A percentile compares a stretch with the other conserved stretches of the same genome.
Evolutionary conservation across 2,113 vertebrate species (phyloP).

Genomic region (Falcunculus frontatus): DNA sequence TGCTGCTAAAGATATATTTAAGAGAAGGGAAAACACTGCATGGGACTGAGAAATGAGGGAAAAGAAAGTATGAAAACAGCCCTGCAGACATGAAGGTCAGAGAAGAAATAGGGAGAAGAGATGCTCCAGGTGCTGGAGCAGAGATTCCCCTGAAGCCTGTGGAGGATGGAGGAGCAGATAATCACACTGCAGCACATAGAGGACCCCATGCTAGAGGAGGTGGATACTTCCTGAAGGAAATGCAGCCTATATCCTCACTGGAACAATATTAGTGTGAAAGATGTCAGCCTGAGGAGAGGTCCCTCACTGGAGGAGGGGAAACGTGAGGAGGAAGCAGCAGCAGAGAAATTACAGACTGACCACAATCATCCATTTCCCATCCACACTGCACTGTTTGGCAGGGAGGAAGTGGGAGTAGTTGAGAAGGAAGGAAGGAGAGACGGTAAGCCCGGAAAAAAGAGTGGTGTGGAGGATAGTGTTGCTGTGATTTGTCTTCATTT

Average conservation of each 20-base stretch:
- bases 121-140: background rate
- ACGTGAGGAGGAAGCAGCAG: background rate
- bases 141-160: background rate
- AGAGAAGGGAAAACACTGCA: background rate
- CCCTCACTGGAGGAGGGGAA: background rate
- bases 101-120: background rate
- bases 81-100: background rate
- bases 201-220: fast-evolving
- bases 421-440: background rate
- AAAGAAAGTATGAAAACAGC: background rate
- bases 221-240: background rate
- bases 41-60: background rate
- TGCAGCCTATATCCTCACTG: background rate
- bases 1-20: background rate
- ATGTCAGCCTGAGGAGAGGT: background rate
- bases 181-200: background rate
- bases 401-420: background rate
- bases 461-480: background rate
- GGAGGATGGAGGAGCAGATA: background rate
- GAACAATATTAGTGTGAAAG: background rate
- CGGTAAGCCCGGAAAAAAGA: background rate
- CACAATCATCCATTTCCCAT: background rate
- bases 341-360: background rate
- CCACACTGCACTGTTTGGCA: background rate
- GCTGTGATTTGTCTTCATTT: background rate